Evolutionary conservation across 2,113 vertebrate genomes (phyloP).

Genomic region (Lophura nycthemera): DNA sequence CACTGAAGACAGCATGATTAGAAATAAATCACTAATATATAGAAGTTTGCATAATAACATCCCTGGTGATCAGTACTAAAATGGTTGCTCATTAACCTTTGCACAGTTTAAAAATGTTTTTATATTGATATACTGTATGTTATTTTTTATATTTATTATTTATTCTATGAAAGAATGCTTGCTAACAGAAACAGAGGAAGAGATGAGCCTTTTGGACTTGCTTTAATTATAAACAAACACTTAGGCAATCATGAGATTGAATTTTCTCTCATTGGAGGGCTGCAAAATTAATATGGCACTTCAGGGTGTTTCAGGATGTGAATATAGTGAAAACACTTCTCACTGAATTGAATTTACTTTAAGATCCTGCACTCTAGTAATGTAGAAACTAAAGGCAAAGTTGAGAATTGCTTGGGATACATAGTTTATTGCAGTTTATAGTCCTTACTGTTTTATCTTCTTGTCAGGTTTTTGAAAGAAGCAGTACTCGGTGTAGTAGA

Average conservation of each 20-base stretch:
- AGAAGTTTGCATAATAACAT: background rate
- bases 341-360: slow-evolving; percentile 31
- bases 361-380: background rate
- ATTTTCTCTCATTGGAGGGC: slow-evolving; percentile 46
- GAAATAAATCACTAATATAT: background rate
- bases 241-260: slow-evolving; percentile 30
- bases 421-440: slow-evolving; percentile 1
- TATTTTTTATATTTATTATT: background rate
- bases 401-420: background rate
- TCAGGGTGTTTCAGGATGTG: slow-evolving; percentile 39
- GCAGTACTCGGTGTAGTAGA: background rate
- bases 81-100: background rate
- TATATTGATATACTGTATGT: background rate
- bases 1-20: background rate
- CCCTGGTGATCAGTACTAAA: background rate
- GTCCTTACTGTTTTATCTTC: background rate
- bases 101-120: background rate
- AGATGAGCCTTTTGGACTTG: slow-evolving; percentile 20
- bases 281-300: slow-evolving; percentile 52
- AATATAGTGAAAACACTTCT: slow-evolving; percentile 44
- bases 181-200: background rate
- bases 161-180: background rate
- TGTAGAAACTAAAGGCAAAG: background rate
- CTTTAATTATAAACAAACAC: slow-evolving; percentile 48
- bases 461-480: background rate